Evolutionary conservation across 1,140 invertebrate species (phyloP), one percentile per base, ranked within the genome.

Genomic region (Eurosta solidaginis): DNA sequence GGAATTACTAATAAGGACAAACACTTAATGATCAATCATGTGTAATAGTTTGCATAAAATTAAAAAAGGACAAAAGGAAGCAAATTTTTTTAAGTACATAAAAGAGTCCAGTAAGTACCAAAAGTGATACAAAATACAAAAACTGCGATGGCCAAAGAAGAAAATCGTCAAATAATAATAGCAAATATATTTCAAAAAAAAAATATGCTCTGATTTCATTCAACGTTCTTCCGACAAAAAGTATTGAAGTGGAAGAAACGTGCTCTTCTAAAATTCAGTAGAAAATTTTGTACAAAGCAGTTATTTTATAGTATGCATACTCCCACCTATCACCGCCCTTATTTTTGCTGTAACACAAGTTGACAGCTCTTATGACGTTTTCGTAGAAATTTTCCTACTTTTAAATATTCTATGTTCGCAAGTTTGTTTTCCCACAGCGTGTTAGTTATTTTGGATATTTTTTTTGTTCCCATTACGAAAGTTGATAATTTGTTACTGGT

Each of bases 241-340:
- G 76, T 77, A 52, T 77, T 77, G 52, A 77, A 77, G 76, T 52
- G 63, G 50, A 52, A 63, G 45, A 59, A 63, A 77, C 76, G 76
- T 68, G 76, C 7, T 10, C 17, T 54, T 76, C 22, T 74, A 47
- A 29, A 7, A 44, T 27, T 20, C 40, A 20, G 10, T 17, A 52
- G 54, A 50, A 77, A 77, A 44, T 63, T 27, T 40, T 42, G 63
- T 45, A n/a, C 33, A 59, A 59, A 36, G 12, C 17, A 20, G 63
- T 77, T 44, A 63, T 36, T 52, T 20, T 29, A 22, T 1, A 17
- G 22, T 33, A 36, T 40, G 33, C 36, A 7, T 33, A 20, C 17
- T 5, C n/a, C 9, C 7, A 36, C 14, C 12, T 12, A 22, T 59
- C 52, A 25, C 17, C 44, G 17, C 17, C 17, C 17, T 45, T 17